Evolutionary conservation across 1,140 invertebrate species (phyloP), one percentile per base, ranked within the genome.

Genomic region (Hirudo medicinalis): DNA sequence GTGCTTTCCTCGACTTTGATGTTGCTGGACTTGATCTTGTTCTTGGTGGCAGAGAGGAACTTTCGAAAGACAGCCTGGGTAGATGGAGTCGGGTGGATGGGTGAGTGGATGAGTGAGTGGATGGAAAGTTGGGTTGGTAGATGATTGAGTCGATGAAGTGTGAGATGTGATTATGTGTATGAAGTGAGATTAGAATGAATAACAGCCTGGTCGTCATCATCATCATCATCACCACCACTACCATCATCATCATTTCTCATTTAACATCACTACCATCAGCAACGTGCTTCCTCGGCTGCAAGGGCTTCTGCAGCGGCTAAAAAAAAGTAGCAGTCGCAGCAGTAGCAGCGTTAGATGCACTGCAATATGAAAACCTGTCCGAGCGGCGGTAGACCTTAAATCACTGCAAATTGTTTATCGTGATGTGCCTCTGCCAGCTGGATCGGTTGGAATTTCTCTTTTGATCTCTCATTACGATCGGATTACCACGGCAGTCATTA

Each of bases 51-150:
- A 43, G 73, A 71, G 22, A 74, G 70, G 49, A 74, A 67, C 54
- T 74, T 74, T n/a, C 69, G 54, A 49, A 74, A 74, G 15, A 74
- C 73, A 27, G 73, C 73, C 73, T 66, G 22, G n/a, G n/a, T n/a
- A n/a, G n/a, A n/a, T n/a, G n/a, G n/a, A n/a, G n/a, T 25, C 2
- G 66, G 32, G 22, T 25, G 53, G 53, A 29, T 55, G 53, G 53
- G 13, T 54, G n/a, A 9, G n/a, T 54, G 36, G 36, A 54, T 25
- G 29, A n/a, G 25, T 22, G 36, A 15, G 29, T 19, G 25, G 49
- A 69, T 19, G 67, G 67, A 54, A 15, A 60, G n/a, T 60, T 4
- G 8, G n/a, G 55, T 60, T 15, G 8, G n/a, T 60, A 60, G n/a
- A 8, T 22, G 55, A n/a, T 4, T 22, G n/a, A n/a, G 55, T 60